phyloP scores from a whole-genome alignment of 2,113 vertebrate species.

The Noturus placidus region DNA sequence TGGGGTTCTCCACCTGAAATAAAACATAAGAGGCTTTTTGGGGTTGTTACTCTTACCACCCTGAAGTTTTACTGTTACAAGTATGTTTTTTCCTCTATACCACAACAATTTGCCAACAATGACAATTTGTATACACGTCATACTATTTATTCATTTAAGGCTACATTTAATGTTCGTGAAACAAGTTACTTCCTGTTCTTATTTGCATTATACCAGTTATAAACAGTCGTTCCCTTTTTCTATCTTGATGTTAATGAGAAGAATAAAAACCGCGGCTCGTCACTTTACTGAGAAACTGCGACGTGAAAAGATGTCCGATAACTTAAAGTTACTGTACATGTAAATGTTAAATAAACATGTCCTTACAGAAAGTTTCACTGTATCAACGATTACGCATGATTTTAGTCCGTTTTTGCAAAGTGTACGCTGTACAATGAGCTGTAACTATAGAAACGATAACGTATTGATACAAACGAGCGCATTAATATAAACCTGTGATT shows the following conservation, averaged over 20 bases:
- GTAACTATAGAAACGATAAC: neutral
- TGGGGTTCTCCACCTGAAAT: constrained; percentile 92
- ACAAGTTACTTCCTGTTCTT: neutral
- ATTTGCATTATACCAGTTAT: neutral
- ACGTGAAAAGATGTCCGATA: neutral
- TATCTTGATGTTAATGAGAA: neutral
- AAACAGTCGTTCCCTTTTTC: neutral
- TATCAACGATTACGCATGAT: too few relatives aligned
- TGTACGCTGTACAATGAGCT: neutral
- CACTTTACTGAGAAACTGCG: neutral
- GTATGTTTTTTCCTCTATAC: neutral
- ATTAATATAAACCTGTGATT: neutral
- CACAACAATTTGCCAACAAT: neutral
- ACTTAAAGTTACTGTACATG: neutral
- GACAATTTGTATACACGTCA: neutral
- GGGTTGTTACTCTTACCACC: neutral
- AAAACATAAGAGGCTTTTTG: neutral
- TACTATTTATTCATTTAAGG: neutral
- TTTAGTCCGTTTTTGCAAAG: too few relatives aligned
- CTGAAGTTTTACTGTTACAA: neutral
- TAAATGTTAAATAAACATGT: neutral
- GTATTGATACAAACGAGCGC: neutral
- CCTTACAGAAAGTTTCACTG: too few relatives aligned
- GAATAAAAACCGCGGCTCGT: neutral
- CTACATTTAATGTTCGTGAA: neutral